Evolutionary conservation across 2,797 vertebrate species (phyloP), one percentile per base, ranked within the genome.

Genomic region (Hapalemur alaotrensis): DNA sequence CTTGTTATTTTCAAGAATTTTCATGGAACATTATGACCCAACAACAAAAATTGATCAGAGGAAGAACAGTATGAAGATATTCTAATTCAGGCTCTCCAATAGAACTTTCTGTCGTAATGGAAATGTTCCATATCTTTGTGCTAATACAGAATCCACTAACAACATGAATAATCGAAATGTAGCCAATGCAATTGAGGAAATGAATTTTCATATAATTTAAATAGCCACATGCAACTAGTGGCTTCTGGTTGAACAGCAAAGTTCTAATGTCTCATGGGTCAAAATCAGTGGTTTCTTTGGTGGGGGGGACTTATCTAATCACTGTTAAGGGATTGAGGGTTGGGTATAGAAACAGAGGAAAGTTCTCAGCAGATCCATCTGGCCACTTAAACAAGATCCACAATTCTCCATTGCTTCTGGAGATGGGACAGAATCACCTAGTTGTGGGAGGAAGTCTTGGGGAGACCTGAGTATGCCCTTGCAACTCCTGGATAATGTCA

Each of bases 271-370:
- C 54, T 91, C 43, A 30, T 81, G 50, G 46, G 6, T 86, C 43
- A 69, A 89, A 91, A 75, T 41, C 41, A 84, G 50, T 25, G 15
- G 48, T 90, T 95, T 96, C 80, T 57, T 78, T 61, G 46, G n/a
- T 57, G 7, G 15, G 32, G 32, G 63, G 18, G 35, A 84, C 28
- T 76, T 73, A 57, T 96, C 38, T 63, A 91, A 83, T 70, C 67
- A 76, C 6, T 69, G 41, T 41, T 93, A 72, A 89, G 5, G 15
- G 28, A 38, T 73, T 32, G 28, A 85, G n/a, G 15, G 12, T 0
- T 23, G 12, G 20, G 20, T 46, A 15, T 28, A 15, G 38, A 75
- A 57, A 73, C 14, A 87, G 38, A 88, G 30, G 61, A 89, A 86
- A 88, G 2, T 23, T 89, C 83, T 95, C 38, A 83, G 48, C 2